Percentiles rank a stretch among this genome's conserved stretches.
phyloP scores from a whole-genome alignment of 2,113 vertebrate species.

The Orcinus orca region DNA sequence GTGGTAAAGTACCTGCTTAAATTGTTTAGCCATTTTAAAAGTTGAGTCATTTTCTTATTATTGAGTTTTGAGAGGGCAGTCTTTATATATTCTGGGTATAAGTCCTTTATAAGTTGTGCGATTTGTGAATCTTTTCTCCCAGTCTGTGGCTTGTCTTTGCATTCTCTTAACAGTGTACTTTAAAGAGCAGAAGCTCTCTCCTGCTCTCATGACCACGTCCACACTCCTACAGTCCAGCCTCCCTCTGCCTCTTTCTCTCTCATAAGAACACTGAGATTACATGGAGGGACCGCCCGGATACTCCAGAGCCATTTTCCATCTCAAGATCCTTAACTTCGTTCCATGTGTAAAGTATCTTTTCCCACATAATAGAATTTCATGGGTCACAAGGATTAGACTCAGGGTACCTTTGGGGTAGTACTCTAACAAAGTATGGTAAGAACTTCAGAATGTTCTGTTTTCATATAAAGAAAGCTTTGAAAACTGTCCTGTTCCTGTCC shows the following conservation, averaged over 20 bases:
- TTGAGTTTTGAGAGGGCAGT: not conserved
- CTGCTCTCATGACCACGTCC: not conserved
- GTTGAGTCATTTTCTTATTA: not conserved
- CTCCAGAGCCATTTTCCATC: not conserved
- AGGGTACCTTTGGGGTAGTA: not conserved
- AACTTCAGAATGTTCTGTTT: not conserved
- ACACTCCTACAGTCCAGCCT: not conserved
- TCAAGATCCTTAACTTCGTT: not conserved
- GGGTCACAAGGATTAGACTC: not conserved
- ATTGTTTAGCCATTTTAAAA: not conserved
- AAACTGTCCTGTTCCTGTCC: not conserved
- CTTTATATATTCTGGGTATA: not conserved
- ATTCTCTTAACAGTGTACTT: not conserved
- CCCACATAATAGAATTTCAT: not conserved
- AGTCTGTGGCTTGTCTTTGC: not conserved
- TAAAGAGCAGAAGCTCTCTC: not conserved
- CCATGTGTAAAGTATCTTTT: not conserved
- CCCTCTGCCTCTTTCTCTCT: not conserved
- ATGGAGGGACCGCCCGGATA: not conserved
- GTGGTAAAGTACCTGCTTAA: not conserved
- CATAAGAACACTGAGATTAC: not conserved
- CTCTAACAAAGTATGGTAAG: not conserved
- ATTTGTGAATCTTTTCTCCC: not conserved
- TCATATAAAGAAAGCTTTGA: not conserved
- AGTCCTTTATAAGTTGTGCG: not conserved